Evolutionary conservation across 2,113 vertebrate species (phyloP).

Genomic region (Camarhynchus parvulus): DNA sequence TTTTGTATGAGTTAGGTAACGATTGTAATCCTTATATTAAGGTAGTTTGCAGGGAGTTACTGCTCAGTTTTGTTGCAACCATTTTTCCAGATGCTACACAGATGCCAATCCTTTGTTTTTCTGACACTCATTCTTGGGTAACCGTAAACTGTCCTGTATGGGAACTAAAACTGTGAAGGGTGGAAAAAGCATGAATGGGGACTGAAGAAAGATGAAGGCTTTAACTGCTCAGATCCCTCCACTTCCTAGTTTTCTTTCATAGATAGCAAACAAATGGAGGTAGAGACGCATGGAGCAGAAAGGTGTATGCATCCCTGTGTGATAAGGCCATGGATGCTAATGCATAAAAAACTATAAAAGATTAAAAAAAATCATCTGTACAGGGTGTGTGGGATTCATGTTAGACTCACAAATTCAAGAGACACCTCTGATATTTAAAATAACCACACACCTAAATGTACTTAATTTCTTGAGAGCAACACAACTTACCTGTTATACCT

Average conservation of each 20-base stretch:
- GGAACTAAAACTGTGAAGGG: not conserved
- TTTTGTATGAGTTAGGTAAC: not conserved
- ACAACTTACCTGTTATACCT: not conserved
- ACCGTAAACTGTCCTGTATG: not conserved
- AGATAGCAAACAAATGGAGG: accelerated
- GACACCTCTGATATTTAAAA: not conserved
- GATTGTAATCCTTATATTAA: not conserved
- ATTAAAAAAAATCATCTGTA: not conserved
- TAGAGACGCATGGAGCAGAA: not conserved
- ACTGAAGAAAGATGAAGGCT: not conserved
- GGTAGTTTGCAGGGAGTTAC: not conserved
- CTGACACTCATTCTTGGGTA: not conserved
- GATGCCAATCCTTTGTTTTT: not conserved
- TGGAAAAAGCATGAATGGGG: not conserved
- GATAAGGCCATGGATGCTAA: not conserved
- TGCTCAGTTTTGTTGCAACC: not conserved
- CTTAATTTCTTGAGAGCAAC: not conserved
- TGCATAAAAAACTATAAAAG: not conserved
- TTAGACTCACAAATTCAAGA: not conserved
- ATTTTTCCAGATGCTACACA: not conserved
- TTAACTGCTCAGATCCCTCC: not conserved
- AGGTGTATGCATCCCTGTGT: accelerated
- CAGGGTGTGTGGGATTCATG: not conserved
- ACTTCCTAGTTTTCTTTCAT: not conserved
- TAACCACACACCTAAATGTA: not conserved